phyloP scores from a whole-genome alignment of 2,888 invertebrate species.

The Amorpha juglandis region DNA sequence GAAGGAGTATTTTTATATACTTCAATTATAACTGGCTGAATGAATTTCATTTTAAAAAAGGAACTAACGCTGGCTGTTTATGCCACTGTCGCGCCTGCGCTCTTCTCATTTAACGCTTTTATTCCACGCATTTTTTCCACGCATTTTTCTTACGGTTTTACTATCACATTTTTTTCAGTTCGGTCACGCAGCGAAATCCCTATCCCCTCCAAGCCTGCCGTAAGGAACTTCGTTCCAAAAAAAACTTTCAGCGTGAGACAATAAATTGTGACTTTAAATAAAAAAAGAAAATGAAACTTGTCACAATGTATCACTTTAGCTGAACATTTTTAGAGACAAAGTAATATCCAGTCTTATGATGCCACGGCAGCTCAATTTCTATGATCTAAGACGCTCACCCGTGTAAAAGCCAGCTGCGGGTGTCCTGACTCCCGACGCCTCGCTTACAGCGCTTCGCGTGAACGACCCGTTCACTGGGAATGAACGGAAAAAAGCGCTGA shows the following conservation, averaged over 20 bases:
- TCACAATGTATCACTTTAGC: slow-evolving; percentile 9
- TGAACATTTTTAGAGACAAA: background rate
- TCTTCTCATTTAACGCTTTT: too few relatives aligned
- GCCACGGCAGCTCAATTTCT: slow-evolving; percentile 29
- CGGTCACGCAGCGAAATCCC: too few relatives aligned
- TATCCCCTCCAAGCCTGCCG: too few relatives aligned
- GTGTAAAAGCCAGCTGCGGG: slow-evolving; percentile 90
- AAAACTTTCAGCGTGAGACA: background rate
- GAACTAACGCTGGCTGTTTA: too few relatives aligned
- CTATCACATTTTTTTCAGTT: too few relatives aligned
- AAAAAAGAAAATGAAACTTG: background rate
- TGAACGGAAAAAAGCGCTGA: slow-evolving; percentile 90
- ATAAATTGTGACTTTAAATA: background rate
- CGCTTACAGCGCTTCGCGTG: slow-evolving; percentile 90
- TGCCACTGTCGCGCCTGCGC: too few relatives aligned
- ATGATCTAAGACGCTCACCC: slow-evolving; percentile 66
- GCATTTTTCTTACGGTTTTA: too few relatives aligned
- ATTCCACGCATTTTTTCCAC: too few relatives aligned
- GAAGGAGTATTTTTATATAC: too few relatives aligned
- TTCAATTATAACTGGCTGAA: too few relatives aligned
- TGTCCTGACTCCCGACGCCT: slow-evolving; percentile 90
- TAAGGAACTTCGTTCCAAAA: too few relatives aligned
- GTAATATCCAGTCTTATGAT: slow-evolving; percentile 21
- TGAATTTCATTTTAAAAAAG: too few relatives aligned
- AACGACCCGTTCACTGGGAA: slow-evolving; percentile 91